phyloP scores from a whole-genome alignment of 2,113 vertebrate species.

The Calypte anna region DNA sequence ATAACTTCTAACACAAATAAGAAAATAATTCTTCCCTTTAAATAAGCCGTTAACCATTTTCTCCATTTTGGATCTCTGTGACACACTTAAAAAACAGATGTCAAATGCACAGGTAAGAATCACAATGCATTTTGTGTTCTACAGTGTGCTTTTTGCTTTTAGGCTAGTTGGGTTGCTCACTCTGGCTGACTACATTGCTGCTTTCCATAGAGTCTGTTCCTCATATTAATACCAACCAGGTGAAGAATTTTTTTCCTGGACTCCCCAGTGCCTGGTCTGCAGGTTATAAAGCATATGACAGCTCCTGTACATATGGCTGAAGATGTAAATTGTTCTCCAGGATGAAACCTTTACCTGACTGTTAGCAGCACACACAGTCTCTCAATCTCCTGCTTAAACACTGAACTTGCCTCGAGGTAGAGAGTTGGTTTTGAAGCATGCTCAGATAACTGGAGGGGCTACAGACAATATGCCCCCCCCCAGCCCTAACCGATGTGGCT shows the following conservation, averaged over 20 bases:
- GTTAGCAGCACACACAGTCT: neutral
- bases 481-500: fast-evolving
- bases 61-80: neutral
- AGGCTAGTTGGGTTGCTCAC: neutral
- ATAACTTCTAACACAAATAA: neutral
- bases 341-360: neutral
- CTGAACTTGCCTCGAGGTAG: neutral
- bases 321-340: neutral
- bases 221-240: slow-evolving; percentile 1
- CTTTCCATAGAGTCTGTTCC: neutral
- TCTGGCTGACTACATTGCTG: neutral
- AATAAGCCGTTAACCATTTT: neutral
- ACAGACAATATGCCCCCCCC: neutral
- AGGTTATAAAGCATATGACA: neutral
- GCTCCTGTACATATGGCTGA: neutral
- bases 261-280: neutral
- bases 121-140: neutral
- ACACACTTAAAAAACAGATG: neutral
- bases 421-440: neutral
- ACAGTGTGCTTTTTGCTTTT: neutral
- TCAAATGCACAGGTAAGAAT: neutral
- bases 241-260: slow-evolving; percentile 37
- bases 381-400: neutral
- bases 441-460: neutral
- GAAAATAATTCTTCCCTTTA: neutral